Evolutionary conservation across 2,888 invertebrate genomes (phyloP).

Genomic region (Cheilosia vernalis): DNA sequence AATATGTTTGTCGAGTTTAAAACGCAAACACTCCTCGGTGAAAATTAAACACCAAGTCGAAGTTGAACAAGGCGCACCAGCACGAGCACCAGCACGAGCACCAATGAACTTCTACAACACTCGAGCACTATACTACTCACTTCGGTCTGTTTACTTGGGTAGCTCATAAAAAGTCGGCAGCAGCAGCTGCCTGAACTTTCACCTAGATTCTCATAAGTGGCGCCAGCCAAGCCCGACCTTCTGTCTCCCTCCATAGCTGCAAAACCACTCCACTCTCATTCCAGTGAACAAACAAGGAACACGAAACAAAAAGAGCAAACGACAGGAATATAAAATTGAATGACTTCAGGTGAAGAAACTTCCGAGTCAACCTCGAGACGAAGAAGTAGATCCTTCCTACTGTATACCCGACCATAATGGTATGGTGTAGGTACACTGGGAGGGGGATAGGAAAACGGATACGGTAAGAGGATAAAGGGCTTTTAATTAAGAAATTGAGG

Average conservation of each 20-base stretch:
- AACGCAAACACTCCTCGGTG: slow-evolving; percentile 68
- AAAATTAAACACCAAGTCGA: slow-evolving; percentile 70
- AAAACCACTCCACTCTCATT: neutral
- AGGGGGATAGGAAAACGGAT: slow-evolving; percentile 68
- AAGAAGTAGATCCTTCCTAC: slow-evolving; percentile 63
- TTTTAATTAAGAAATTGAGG: slow-evolving; percentile 75
- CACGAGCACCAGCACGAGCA: too few species aligned
- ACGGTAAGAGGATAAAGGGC: slow-evolving; percentile 75
- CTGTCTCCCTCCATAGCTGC: neutral
- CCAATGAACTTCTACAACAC: slow-evolving; percentile 58
- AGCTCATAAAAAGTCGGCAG: slow-evolving; percentile 64
- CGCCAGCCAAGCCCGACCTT: slow-evolving; percentile 54
- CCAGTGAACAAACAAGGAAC: slow-evolving; percentile 46
- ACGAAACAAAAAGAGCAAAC: slow-evolving; percentile 25
- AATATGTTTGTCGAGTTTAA: slow-evolving; percentile 69
- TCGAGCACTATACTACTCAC: slow-evolving; percentile 47
- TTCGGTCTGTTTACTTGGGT: slow-evolving; percentile 65
- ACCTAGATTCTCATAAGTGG: slow-evolving; percentile 74
- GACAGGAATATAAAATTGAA: slow-evolving; percentile 70
- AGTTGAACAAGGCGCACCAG: slow-evolving; percentile 61
- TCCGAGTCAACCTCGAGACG: slow-evolving; percentile 70
- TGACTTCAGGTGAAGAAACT: slow-evolving; percentile 75
- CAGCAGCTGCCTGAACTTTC: slow-evolving; percentile 68
- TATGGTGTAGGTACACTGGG: slow-evolving; percentile 13
- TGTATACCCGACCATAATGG: slow-evolving; percentile 31